These are phyloP conservation scores for Montipora efflorescens DNA, from an alignment of 64 coral and sea anemone genomes.

Conservation along the genomic window DNA sequence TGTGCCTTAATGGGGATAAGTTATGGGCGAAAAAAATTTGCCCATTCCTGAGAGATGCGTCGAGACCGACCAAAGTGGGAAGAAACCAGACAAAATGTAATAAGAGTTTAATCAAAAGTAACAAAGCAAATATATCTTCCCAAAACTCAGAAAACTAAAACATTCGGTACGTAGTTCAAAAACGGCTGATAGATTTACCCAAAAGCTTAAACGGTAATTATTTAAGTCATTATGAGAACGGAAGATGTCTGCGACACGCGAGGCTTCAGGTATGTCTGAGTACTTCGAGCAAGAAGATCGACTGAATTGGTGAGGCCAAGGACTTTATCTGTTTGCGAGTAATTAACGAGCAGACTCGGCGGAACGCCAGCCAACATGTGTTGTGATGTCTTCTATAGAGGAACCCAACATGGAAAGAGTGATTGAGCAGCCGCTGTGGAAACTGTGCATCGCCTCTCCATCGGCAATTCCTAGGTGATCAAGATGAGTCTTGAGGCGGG, in stretches of 20 bases:
- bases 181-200: not conserved
- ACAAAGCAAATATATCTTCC: not conserved
- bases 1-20: too few relatives aligned
- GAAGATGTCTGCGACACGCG: conserved; percentile 1
- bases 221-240: not conserved
- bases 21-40: too few relatives aligned
- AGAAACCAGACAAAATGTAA: too few relatives aligned
- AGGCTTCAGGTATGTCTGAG: not conserved
- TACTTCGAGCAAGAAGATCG: not conserved
- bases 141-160: conserved; percentile 6
- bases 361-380: not conserved
- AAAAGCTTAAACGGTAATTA: too few relatives aligned
- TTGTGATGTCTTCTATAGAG: not conserved
- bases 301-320: conserved; percentile 8
- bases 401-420: conserved; percentile 17
- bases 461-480: conserved; percentile 22
- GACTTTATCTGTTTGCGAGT: not conserved
- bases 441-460: conserved; percentile 41
- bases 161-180: not conserved
- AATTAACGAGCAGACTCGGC: too few relatives aligned
- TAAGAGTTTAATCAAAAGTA: not conserved
- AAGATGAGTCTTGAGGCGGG: not conserved
- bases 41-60: too few relatives aligned
- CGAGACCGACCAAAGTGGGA: too few relatives aligned
- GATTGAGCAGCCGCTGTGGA: conserved; percentile 12